Conservation (phyloP, 2,797 vertebrate species). For the Octomys mimax region DNA sequence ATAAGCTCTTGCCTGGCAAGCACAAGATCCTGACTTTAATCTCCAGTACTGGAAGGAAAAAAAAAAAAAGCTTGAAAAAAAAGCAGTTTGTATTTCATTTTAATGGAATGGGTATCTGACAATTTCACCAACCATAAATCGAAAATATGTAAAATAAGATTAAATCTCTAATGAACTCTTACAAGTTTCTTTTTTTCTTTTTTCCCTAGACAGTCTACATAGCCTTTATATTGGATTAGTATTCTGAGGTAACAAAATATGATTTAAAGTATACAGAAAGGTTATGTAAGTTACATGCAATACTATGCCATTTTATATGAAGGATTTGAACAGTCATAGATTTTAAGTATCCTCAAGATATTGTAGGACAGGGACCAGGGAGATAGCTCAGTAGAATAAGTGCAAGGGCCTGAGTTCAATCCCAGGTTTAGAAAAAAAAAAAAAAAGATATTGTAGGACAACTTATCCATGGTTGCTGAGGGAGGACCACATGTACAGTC, state of each 20-base stretch:
- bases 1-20: no score
- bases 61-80: not conserved
- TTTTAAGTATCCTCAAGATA: not conserved
- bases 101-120: not conserved
- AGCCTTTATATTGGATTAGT: not conserved
- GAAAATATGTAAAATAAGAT: not conserved
- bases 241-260: not conserved
- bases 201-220: not conserved
- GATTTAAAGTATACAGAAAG: not conserved
- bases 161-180: not conserved
- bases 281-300: no score
- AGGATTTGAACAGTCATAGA: not conserved
- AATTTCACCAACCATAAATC: not conserved
- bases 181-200: not conserved
- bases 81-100: not conserved
- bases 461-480: no score
- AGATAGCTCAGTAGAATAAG: no score
- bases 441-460: not conserved
- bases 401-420: no score
- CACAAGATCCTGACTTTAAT: no score
- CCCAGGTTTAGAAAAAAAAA: no score
- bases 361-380: not conserved
- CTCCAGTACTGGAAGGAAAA: no score
- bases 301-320: not conserved
- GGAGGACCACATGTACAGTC: not conserved